Percentiles rank a stretch among this genome's conserved stretches.
phyloP scores from a whole-genome alignment of 2,888 invertebrate genomes.

The Furcula furcula region DNA sequence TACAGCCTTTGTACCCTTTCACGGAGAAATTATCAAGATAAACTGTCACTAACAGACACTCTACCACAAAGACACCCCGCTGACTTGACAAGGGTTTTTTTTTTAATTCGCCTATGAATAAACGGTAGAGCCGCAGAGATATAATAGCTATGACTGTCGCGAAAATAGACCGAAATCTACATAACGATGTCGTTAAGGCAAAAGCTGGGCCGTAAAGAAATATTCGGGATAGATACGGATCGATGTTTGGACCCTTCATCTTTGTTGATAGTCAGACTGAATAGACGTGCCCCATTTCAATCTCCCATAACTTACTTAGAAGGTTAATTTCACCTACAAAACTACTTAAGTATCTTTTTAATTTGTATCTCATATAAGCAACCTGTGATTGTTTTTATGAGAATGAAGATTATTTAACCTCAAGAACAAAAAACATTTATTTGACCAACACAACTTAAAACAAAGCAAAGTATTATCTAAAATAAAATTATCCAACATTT shows the following conservation, averaged over 20 bases:
- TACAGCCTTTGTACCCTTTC: slow-evolving; percentile 8
- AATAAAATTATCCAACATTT: no score
- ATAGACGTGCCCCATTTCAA: slow-evolving; percentile 21
- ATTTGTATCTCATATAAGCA: no score
- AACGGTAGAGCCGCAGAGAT: slow-evolving; percentile 34
- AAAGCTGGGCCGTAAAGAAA: slow-evolving; percentile 14
- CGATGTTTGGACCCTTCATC: slow-evolving; percentile 1
- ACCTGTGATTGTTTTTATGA: no score
- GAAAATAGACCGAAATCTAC: slow-evolving; percentile 41
- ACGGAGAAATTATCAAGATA: slow-evolving; percentile 14
- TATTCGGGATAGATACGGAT: slow-evolving; percentile 13
- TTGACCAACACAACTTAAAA: no score
- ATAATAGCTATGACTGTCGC: slow-evolving; percentile 28
- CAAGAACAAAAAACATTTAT: no score
- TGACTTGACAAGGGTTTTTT: slow-evolving; percentile 26
- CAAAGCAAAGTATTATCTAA: no score
- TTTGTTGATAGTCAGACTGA: no score
- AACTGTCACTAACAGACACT: slow-evolving; percentile 20
- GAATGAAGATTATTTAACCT: no score
- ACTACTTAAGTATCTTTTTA: no score
- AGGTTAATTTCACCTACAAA: no score
- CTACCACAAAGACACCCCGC: slow-evolving; percentile 11
- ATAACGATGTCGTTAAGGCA: slow-evolving; percentile 47
- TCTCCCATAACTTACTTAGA: no score
- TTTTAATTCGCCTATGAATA: slow-evolving; percentile 24